phyloP scores from a whole-genome alignment of 2,113 vertebrate genomes.

The Archilochus colubris region DNA sequence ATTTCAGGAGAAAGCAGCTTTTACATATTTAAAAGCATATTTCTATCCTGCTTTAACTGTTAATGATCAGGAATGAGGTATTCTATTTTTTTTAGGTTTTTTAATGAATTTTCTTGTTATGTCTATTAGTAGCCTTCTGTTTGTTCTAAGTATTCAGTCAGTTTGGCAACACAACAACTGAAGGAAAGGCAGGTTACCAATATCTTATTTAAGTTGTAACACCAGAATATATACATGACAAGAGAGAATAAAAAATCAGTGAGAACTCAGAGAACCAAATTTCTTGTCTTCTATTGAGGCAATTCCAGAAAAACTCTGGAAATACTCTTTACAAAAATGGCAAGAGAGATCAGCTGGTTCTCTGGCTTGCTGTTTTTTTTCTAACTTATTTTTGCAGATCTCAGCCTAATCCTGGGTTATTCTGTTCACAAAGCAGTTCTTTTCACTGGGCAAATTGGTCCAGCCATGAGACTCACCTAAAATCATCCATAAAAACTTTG shows the following conservation, averaged over 20 bases:
- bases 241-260: not conserved
- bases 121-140: not conserved
- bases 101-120: not conserved
- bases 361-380: not conserved
- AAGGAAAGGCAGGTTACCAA: not conserved
- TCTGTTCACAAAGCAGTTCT: not conserved
- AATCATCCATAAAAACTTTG: not conserved
- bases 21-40: not conserved
- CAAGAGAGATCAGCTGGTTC: not conserved
- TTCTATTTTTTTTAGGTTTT: not conserved
- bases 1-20: not conserved
- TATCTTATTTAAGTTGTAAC: not conserved
- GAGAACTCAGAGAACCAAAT: not conserved
- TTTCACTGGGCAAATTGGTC: not conserved
- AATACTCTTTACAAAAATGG: not conserved
- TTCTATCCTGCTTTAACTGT: not conserved
- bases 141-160: not conserved
- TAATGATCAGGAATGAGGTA: not conserved
- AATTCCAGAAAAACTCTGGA: not conserved
- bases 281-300: not conserved
- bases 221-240: not conserved
- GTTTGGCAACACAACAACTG: not conserved
- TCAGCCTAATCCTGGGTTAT: not conserved
- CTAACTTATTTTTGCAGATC: not conserved
- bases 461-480: not conserved